Base-by-base conservation (phyloP, 2,888 invertebrate genomes). In the Hirtodrosophila cameraria region DNA sequence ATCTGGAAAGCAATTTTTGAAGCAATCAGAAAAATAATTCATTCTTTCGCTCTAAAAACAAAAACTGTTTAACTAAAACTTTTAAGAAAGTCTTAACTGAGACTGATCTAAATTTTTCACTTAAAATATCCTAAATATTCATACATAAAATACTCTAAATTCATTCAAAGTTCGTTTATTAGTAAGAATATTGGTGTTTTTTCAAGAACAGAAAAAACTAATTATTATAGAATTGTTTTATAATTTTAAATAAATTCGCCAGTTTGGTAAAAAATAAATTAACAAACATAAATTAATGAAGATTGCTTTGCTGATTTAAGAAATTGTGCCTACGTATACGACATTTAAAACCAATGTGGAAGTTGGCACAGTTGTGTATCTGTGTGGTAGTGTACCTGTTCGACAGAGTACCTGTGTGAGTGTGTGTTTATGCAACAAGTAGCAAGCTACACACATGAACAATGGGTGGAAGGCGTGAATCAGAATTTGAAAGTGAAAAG, bases 351-450 rank as follows among this genome's bases (percentile, higher is more conserved):
- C 15, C 58, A 52, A 13, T 59, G 58, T 59, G 12, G 30, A 8
- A 18, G 43, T 42, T 35, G 27, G 13, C 50, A 25, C 7, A 7
- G 15, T 15, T 30, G 36, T 12, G 42, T 39, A n/a, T 23, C 35
- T 58, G 49, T 59, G 33, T 50, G 18, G n/a, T 6, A 4, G 27
- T 30, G 8, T n/a, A n/a, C n/a, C n/a, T n/a, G n/a, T n/a, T n/a
- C n/a, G n/a, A n/a, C n/a, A n/a, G n/a, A n/a, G 27, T 38, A 23
- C 39, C 20, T 54, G 11, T 46, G 27, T 38, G 8, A 16, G 33
- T 15, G 28, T 36, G 39, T 46, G 42, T 55, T 43, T 53, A 54
- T 49, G 61, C 72, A 71, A 71, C 72, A 71, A 71, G 70, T 70
- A 53, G 65, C 35, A 59, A 45, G 65, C 69, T 36, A 15, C 42